These are phyloP conservation scores for Melanophora roralis DNA, from an alignment of 2,888 invertebrate species.

Conservation along the genomic window DNA sequence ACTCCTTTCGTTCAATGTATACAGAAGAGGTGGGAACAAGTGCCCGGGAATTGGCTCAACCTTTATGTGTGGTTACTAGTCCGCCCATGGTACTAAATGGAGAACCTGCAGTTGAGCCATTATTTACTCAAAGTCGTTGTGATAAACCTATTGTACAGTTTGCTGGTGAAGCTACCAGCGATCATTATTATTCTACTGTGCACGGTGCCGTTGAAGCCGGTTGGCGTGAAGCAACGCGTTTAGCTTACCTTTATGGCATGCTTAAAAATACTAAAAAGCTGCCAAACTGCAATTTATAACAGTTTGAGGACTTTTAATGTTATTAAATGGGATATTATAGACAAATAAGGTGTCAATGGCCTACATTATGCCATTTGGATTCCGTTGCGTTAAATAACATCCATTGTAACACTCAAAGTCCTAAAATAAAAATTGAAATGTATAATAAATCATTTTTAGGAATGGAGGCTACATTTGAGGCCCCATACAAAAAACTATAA, in stretches of 20 bases:
- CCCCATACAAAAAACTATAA: no score
- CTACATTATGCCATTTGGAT: background rate
- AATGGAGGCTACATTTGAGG: background rate
- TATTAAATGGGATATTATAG: constrained; percentile 46
- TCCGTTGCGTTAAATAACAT: constrained; percentile 22
- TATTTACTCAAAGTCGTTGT: constrained; percentile 69
- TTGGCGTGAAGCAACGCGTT: constrained; percentile 83
- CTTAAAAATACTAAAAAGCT: constrained; percentile 54
- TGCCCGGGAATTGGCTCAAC: constrained; percentile 78
- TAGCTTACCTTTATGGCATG: constrained; percentile 75
- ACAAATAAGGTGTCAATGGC: constrained; percentile 11
- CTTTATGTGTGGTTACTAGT: constrained; percentile 69
- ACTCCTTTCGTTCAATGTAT: constrained; percentile 81
- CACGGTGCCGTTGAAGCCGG: constrained; percentile 87
- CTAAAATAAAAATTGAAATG: constrained; percentile 57
- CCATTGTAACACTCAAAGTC: constrained; percentile 62
- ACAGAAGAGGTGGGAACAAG: constrained; percentile 79
- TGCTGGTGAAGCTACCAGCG: constrained; percentile 84
- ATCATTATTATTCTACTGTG: constrained; percentile 82
- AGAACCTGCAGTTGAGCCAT: constrained; percentile 52
- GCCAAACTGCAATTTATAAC: constrained; percentile 71
- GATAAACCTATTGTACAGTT: constrained; percentile 81
- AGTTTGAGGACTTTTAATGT: constrained; percentile 67
- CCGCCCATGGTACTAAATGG: constrained; percentile 75
- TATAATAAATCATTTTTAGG: constrained; percentile 51